Evolutionary conservation across 2,113 vertebrate genomes (phyloP), one percentile per base, ranked within the genome.

Genomic region (human): DNA sequence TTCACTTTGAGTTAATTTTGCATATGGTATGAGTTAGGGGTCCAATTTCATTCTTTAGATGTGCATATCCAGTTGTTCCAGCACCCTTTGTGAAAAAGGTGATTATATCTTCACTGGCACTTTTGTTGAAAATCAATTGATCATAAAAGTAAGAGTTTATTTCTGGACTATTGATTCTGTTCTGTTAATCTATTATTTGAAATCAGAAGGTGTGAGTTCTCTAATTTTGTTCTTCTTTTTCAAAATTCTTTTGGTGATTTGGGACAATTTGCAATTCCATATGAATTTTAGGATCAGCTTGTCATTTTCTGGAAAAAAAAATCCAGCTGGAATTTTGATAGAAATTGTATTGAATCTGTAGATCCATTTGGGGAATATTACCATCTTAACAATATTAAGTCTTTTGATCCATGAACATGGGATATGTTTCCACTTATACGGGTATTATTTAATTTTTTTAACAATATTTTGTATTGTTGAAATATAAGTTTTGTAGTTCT

Each of bases 381-480:
- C 32, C 35, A 66, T 82, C 57, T 87, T 78, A 22, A 79, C n/a
- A 82, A 66, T 43, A 92, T 85, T 80, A 70, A 79, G 35, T 92
- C 52, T 96, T 88, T 73, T 84, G 59, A 90, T 87, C 48, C 72
- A 79, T 48, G 14, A 95, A 82, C 22, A 50, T 25, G 20, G 13
- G 4, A 40, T 95, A 13, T 57, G 20, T 82, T 90, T 76, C 35
- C 8, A 81, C 61, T 80, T 93, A 80, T 73, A 72, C 93, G 57
- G 32, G 13, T 84, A 35, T 83, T 52, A 25, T 94, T 93, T 75
- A 80, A 86, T n/a, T 86, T 92, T 61, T 68, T 91, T 84, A 68
- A 52, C 35, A 32, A 30, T 20, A 45, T 52, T 75, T 79, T 84
- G 1, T 91, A 32, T 27, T 90, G 95, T 91, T 78, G 78, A 80